Evolutionary conservation across 2,113 vertebrate genomes (phyloP), one percentile per base, ranked within the genome.

Genomic region (Odontophorus gujanensis): DNA sequence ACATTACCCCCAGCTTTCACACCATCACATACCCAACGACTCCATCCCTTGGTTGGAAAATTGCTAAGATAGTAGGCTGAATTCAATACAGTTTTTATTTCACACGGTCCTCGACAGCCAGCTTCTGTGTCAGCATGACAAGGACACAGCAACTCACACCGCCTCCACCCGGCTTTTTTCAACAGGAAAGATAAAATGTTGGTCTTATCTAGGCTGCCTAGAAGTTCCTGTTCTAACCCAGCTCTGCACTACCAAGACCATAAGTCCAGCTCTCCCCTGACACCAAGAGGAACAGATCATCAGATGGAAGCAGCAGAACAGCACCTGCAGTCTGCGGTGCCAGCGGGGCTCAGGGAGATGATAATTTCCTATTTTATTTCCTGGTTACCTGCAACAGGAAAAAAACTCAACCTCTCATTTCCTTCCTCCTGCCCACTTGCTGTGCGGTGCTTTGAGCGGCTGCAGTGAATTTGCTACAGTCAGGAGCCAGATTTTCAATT

Each of bases 311-410:
- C 69, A 38, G n/a, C 40, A 20, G 7, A 3, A 3, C 47, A 79
- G 40, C 34, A 34, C 71, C 62, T 36, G 48, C 66, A 76, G 62
- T 25, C 62, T 9, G 19, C 17, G 22, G 9, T 87, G 85, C 62
- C 47, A 28, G 17, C 5, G 24, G 48, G 32, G 50, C 69, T 87
- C 77, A 34, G 71, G 32, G 28, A 51, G 36, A 26, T 16, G 34
- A 24, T 8, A 68, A 80, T 82, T 92, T 95, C 91, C 89, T 77
- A 91, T 74, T 92, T 93, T 87, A 89, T 87, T 93, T 95, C 94
- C 93, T 40, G 32, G 19, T 58, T 89, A 83, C 85, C 59, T 96
- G 85, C 85, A 80, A 91, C 75, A 87, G 75, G 78, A 82, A 85
- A 94, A 95, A 85, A 57, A 40, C 40, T 87, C 75, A 71, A 11